Conservation (phyloP, 2,888 invertebrate species). For the Branchipolynoe longqiensis region DNA sequence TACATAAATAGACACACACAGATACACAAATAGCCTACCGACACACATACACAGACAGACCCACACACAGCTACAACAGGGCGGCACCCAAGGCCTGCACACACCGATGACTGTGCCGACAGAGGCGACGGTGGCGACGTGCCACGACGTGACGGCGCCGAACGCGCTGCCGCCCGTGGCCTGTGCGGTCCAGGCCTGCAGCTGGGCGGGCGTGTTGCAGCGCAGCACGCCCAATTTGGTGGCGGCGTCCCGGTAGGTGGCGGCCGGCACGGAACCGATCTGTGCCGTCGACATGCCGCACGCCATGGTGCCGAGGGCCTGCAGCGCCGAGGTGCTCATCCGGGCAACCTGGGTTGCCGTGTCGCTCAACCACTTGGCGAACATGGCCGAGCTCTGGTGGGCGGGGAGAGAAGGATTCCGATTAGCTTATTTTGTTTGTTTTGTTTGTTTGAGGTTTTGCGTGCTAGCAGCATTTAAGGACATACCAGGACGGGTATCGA, state of each 20-base stretch:
- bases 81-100: not conserved
- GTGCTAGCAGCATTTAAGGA: too few species aligned
- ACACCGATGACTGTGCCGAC: slow-evolving; percentile 37
- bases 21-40: too few species aligned
- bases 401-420: not conserved
- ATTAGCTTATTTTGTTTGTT: too few species aligned
- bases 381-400: slow-evolving; percentile 7
- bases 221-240: not conserved
- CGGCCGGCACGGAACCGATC: not conserved
- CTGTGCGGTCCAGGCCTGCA: not conserved
- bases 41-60: too few species aligned
- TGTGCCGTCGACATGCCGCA: slow-evolving; percentile 11
- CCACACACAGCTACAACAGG: not conserved
- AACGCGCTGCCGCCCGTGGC: not conserved
- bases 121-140: slow-evolving; percentile 17
- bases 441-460: too few species aligned
- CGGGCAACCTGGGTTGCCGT: not conserved
- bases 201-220: not conserved
- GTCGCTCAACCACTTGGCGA: slow-evolving; percentile 7
- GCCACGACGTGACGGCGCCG: slow-evolving; percentile 32
- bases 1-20: too few species aligned
- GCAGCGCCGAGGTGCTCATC: slow-evolving; percentile 6
- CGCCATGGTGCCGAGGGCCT: slow-evolving; percentile 15
- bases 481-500: not conserved
- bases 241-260: slow-evolving; percentile 31